Base-by-base conservation (phyloP, 1,140 invertebrate species). In the Brachionus manjavacas region DNA sequence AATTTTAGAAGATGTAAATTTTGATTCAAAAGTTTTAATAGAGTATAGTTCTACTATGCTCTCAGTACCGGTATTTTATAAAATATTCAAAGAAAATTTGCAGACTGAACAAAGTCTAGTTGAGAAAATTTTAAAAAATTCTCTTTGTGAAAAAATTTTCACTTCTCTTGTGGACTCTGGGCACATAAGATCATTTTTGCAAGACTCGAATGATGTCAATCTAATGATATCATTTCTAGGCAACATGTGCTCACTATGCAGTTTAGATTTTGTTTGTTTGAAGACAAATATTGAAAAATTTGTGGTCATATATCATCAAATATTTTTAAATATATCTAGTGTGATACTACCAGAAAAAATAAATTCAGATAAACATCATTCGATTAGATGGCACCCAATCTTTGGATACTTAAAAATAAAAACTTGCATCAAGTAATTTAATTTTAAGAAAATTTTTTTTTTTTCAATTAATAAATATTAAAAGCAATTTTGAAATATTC, bases 341-440 rank as follows among this genome's bases (percentile, higher is more conserved):
- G 39, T 81, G 9, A 64, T 60, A 2, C 4, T 52, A 68, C 79
- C 28, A 16, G 6, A 41, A 41, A 80, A 16, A 81, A 14, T 25
- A 11, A 25, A 46, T 8, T 8, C 8, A 8, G 35, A 70, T 9
- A 83, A 70, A 16, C 16, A 52, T 43, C 23, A 55, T 20, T 55
- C 28, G 8, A 83, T 68, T 9, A 68, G 31, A 46, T 83, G 81
- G 81, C 81, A 83, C 46, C 81, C 81, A 12, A 70, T 83, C 14
- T 68, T 83, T 20, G 81, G 81, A 16, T 68, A 49, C 23, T 41
- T 72, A 14, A 68, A 70, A 31, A 68, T 52, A 20, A 80, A 80
- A 64, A 80, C 49, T 16, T 39, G 52, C 12, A 12, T 41, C 11
- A 80, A 31, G 76, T 64, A 60, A 20, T 41, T 25, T 55, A 35